phyloP scores from a whole-genome alignment of 2,797 vertebrate genomes.

The Halcyon chelicuti region DNA sequence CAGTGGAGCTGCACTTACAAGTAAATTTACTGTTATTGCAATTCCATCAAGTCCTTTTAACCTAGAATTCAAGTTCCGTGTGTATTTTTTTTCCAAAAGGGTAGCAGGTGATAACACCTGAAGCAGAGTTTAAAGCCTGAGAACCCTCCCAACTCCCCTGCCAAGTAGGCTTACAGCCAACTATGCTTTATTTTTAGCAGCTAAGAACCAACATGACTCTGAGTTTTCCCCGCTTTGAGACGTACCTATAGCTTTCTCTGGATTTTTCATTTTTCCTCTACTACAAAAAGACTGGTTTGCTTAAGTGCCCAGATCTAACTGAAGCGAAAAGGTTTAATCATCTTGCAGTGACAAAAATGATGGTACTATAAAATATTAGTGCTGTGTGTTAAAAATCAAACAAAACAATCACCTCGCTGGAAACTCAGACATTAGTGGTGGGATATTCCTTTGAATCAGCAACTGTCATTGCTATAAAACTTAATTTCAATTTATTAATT shows the following conservation, averaged over 20 bases:
- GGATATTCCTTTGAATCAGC: background rate
- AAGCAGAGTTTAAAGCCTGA: background rate
- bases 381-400: background rate
- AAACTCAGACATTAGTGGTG: background rate
- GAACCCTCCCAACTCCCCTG: background rate
- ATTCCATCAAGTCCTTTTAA: background rate
- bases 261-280: background rate
- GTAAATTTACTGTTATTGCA: background rate
- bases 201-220: background rate
- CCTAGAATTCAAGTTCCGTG: background rate
- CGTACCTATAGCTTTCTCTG: background rate
- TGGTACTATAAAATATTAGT: background rate
- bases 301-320: background rate
- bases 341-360: background rate
- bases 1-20: fast-evolving
- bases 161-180: background rate
- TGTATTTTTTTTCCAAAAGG: background rate
- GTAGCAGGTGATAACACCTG: background rate
- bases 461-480: background rate
- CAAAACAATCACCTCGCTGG: background rate
- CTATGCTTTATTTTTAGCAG: background rate
- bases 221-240: background rate
- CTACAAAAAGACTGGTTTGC: background rate
- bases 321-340: background rate
- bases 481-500: background rate